These are phyloP conservation scores for Ascaphus truei DNA, from an alignment of 2,113 vertebrate species.

Conservation along the genomic window DNA sequence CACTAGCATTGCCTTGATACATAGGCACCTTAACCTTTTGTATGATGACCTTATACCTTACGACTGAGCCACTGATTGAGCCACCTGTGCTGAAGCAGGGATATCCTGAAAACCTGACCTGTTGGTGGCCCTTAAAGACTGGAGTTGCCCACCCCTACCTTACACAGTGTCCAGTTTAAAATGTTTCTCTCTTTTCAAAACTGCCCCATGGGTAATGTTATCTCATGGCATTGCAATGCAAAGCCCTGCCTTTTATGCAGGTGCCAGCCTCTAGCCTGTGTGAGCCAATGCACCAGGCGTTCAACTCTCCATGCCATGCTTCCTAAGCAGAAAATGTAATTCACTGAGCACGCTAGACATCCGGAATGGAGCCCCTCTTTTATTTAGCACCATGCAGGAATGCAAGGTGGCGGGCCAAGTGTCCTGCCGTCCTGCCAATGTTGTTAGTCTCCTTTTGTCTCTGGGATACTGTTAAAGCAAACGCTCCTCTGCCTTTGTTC, in stretches of 20 bases:
- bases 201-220: not conserved
- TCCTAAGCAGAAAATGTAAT: slow-evolving; percentile 14
- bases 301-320: slow-evolving; percentile 11
- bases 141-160: too few species aligned
- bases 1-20: too few species aligned
- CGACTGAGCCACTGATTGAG: too few species aligned
- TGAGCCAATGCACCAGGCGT: not conserved
- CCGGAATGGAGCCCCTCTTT: slow-evolving; percentile 21
- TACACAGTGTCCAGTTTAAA: too few species aligned
- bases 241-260: not conserved
- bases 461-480: slow-evolving; percentile 44
- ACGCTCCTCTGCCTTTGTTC: slow-evolving; percentile 32
- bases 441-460: slow-evolving; percentile 52
- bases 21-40: too few species aligned
- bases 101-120: too few species aligned
- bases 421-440: slow-evolving; percentile 37
- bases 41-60: too few species aligned
- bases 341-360: not conserved
- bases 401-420: slow-evolving; percentile 52
- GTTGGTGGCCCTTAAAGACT: too few species aligned
- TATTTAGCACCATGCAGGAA: slow-evolving; percentile 45
- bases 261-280: not conserved
- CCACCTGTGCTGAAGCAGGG: too few species aligned
- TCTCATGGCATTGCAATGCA: not conserved
- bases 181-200: too few species aligned